A percentile compares a stretch with the other conserved stretches of the same genome.
phyloP scores from a whole-genome alignment of 2,888 invertebrate species.

The Liodrosophila aerea region DNA sequence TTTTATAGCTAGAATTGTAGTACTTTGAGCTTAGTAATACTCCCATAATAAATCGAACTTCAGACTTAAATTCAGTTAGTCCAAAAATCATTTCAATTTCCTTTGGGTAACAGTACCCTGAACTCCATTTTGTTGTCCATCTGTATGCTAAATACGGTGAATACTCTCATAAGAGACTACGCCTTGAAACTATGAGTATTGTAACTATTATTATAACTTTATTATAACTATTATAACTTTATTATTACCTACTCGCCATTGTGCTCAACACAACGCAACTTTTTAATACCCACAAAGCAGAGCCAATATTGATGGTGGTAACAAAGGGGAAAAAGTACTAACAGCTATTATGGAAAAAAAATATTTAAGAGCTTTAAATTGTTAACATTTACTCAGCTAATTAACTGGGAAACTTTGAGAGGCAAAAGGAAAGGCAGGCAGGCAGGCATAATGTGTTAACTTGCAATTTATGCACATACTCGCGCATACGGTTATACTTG shows the following conservation, averaged over 20 bases:
- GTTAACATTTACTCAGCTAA: slow-evolving; percentile 33
- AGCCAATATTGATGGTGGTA: neutral
- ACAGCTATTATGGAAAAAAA: slow-evolving; percentile 9
- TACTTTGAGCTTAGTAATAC: too few relatives aligned
- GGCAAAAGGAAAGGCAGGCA: neutral
- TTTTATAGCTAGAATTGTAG: too few relatives aligned
- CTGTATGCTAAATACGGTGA: too few relatives aligned
- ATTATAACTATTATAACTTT: slow-evolving; percentile 26
- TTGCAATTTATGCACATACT: slow-evolving; percentile 12
- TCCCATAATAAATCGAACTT: too few relatives aligned
- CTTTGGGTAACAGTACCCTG: too few relatives aligned
- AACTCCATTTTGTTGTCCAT: too few relatives aligned
- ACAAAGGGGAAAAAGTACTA: neutral
- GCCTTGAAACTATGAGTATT: too few relatives aligned
- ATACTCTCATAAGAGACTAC: too few relatives aligned
- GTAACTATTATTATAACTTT: slow-evolving; percentile 15
- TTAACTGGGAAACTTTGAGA: neutral
- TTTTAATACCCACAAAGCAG: slow-evolving; percentile 48
- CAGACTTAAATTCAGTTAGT: too few relatives aligned
- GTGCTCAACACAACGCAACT: slow-evolving; percentile 16
- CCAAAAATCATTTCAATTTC: too few relatives aligned
- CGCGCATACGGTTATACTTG: too few relatives aligned
- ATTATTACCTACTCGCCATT: slow-evolving; percentile 19
- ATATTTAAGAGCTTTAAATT: slow-evolving; percentile 9
- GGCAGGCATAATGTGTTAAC: slow-evolving; percentile 1